Base-by-base conservation (phyloP, 2,888 invertebrate genomes). In the Chymomyza procnemis region DNA sequence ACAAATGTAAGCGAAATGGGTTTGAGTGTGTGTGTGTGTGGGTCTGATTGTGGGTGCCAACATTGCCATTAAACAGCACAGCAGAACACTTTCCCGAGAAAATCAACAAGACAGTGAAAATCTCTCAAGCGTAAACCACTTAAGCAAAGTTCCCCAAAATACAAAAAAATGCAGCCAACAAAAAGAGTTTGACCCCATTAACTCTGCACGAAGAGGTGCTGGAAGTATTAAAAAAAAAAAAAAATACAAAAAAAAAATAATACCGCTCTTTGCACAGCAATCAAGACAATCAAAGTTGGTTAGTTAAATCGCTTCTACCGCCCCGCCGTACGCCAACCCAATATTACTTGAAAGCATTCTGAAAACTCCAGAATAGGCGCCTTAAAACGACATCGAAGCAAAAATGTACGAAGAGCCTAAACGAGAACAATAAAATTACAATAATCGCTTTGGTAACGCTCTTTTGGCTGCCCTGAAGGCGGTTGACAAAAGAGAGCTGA, bases 341-440 rank as follows among this genome's bases (percentile, higher is more conserved):
- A 41, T 41, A 41, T 41, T 41, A 41, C 34, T 41, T 41, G 34
- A 41, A 41, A 41, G 34, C 34, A 41, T 41, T 41, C 34, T 41
- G 12, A 41, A 26, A 26, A 41, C 34, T 41, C 34, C 34, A 41
- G 34, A 41, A 41, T 41, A 12, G 34, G 34, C 4, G 30, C 30
- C 30, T 30, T 30, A 30, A 30, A 30, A 30, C 30, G 30, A 30
- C 30, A 30, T 30, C 30, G 30, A 30, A 6, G 34, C 34, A 12
- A 41, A 41, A 12, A 41, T 14, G 34, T 41, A 41, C 34, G 12
- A 41, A 41, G 34, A 41, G 34, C 34, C 34, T 64, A 63, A 65
- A 58, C 66, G 67, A 79, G 78, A 83, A 83, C 86, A 83, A 83
- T 84, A 73, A 78, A 84, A 84, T 84, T 85, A 84, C 85, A 85